A percentile compares a stretch with the other conserved stretches of the same genome.
phyloP scores from a whole-genome alignment of 2,888 invertebrate species.

The Hetaerina titia region DNA sequence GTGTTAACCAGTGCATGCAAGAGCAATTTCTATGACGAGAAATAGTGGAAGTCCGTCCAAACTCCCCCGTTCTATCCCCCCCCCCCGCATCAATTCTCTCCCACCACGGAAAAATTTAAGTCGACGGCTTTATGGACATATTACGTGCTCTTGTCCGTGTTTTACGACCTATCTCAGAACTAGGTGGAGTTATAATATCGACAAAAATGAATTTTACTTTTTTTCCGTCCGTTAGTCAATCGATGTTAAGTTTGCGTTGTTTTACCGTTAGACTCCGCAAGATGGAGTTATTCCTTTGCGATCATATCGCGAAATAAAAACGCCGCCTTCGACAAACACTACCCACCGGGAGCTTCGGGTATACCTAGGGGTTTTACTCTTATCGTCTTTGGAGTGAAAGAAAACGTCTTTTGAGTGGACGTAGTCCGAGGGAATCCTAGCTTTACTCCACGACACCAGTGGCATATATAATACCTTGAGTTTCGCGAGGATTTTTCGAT shows the following conservation, averaged over 20 bases:
- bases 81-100: not conserved
- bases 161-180: not conserved
- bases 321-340: not conserved
- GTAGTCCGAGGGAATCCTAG: no score
- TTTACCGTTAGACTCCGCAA: no score
- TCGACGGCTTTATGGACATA: not conserved
- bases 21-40: not conserved
- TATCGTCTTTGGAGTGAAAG: no score
- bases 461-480: no score
- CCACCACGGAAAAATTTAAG: not conserved
- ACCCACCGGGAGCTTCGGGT: no score
- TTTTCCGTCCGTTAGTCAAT: not conserved
- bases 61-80: not conserved
- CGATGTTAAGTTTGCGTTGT: not conserved
- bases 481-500: no score
- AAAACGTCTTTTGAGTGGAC: no score
- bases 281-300: not conserved
- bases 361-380: no score
- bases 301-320: not conserved
- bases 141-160: not conserved
- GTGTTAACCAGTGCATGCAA: not conserved
- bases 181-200: conserved; percentile 5
- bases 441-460: no score
- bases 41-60: not conserved
- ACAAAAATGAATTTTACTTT: not conserved